Percentiles rank a stretch among this genome's conserved stretches.
These are phyloP conservation scores for Dreissena polymorpha DNA, from an alignment of 1,140 invertebrate genomes.

Conservation along the genomic window DNA sequence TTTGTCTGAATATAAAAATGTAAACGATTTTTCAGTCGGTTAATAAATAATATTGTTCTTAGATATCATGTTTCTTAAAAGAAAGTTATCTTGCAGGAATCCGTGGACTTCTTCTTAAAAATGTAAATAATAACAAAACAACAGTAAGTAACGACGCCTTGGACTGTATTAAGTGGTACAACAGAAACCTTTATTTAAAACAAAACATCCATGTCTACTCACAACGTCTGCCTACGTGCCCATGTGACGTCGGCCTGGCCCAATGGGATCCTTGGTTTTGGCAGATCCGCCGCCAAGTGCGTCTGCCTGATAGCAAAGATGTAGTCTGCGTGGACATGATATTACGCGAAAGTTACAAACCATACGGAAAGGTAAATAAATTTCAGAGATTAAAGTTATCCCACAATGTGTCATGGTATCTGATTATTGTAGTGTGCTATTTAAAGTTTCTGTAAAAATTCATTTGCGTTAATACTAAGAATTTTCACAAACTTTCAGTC, in stretches of 20 bases:
- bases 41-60: no score
- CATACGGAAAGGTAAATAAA: neutral
- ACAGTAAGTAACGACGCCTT: neutral
- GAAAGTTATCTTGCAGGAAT: no score
- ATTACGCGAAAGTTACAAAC: neutral
- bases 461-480: neutral
- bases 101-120: no score
- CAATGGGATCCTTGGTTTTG: neutral
- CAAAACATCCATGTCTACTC: neutral
- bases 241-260: neutral
- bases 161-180: constrained; percentile 4
- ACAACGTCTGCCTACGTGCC: neutral
- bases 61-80: no score
- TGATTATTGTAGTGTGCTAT: no score
- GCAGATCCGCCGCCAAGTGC: neutral
- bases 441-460: neutral
- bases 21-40: no score
- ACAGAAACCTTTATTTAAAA: neutral
- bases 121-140: no score
- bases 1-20: no score
- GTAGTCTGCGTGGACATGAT: neutral
- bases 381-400: no score
- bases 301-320: neutral
- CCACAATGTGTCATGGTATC: no score
- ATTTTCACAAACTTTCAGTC: neutral